These are phyloP conservation scores for Rhinoptilus africanus DNA, from an alignment of 2,113 vertebrate genomes.

Conservation along the genomic window DNA sequence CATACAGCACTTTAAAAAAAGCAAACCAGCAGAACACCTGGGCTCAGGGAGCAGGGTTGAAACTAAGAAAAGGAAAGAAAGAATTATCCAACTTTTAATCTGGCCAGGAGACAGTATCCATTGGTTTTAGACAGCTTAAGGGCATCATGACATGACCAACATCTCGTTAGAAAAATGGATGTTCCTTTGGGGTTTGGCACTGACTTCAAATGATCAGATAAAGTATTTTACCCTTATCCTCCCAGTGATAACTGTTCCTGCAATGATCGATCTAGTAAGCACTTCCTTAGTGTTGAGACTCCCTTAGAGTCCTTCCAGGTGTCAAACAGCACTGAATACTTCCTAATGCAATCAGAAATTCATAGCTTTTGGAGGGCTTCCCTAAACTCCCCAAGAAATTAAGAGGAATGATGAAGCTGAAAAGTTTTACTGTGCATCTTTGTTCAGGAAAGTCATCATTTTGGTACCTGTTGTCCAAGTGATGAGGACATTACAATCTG, in stretches of 20 bases:
- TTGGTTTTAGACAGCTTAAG: not conserved
- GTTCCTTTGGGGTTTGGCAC: not conserved
- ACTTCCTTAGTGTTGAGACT: not conserved
- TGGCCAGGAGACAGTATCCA: not conserved
- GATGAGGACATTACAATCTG: not conserved
- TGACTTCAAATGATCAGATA: not conserved
- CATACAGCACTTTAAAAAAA: not conserved
- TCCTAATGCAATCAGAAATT: not conserved
- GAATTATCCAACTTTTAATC: not conserved
- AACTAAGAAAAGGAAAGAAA: not conserved
- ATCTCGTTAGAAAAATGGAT: not conserved
- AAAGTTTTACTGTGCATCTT: not conserved
- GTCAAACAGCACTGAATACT: not conserved
- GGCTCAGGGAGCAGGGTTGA: not conserved
- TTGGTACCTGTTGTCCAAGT: not conserved
- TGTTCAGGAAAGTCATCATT: not conserved
- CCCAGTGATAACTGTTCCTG: not conserved
- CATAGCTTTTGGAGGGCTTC: not conserved
- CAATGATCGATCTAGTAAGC: not conserved
- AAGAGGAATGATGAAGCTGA: not conserved
- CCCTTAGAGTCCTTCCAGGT: not conserved
- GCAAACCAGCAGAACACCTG: not conserved
- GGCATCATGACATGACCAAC: not conserved
- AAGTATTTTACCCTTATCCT: not conserved
- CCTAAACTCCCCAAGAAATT: not conserved